phyloP scores from a whole-genome alignment of 2,113 vertebrate species.

The Notothenia coriiceps region DNA sequence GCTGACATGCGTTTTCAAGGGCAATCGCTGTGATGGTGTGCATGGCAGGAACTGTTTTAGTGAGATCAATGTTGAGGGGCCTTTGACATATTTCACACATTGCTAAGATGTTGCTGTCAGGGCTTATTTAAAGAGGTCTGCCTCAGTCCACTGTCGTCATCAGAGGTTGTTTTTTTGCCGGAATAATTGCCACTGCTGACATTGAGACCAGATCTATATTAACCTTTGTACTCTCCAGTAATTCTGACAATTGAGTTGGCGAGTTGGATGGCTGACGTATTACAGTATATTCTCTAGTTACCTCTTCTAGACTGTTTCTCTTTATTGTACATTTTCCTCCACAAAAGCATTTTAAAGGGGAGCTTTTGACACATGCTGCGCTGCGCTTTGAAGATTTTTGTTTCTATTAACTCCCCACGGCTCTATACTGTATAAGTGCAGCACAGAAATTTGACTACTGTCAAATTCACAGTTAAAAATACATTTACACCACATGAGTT shows the following conservation, averaged over 20 bases:
- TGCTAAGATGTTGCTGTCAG: not conserved
- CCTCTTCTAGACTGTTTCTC: not conserved
- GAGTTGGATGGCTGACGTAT: not conserved
- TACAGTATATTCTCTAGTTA: not conserved
- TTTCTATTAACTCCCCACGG: not conserved
- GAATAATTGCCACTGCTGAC: slow-evolving; percentile 12
- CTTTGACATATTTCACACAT: not conserved
- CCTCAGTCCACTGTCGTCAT: not conserved
- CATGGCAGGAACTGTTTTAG: not conserved
- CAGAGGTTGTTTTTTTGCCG: not conserved
- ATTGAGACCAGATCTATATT: slow-evolving; percentile 2
- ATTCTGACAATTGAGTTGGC: not conserved
- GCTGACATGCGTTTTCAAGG: not conserved
- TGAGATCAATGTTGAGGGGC: not conserved
- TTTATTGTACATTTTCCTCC: not conserved
- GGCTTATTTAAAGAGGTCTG: not conserved
- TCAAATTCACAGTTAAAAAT: not conserved
- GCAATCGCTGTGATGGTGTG: not conserved
- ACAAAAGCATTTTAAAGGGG: not conserved
- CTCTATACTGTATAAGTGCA: not conserved
- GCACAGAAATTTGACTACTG: not conserved
- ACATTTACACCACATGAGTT: too few species aligned
- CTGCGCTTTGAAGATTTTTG: not conserved
- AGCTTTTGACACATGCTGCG: too few species aligned
- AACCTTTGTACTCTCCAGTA: not conserved